Percentiles rank a stretch among this genome's conserved stretches.
These are phyloP conservation scores for Glareola pratincola DNA, from an alignment of 2,113 vertebrate species.

Conservation along the genomic window DNA sequence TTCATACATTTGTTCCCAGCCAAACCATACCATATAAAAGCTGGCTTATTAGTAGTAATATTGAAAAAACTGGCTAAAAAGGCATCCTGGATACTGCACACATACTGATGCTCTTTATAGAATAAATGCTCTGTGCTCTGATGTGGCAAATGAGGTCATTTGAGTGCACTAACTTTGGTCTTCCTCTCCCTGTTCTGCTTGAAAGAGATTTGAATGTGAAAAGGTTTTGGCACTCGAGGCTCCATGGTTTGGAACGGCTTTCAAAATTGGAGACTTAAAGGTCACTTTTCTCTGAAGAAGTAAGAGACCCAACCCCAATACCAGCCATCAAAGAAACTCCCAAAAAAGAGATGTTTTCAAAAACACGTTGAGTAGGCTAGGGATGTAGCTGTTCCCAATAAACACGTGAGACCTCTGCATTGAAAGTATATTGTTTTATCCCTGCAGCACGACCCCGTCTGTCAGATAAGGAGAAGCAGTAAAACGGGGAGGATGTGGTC, in stretches of 20 bases:
- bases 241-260: slow-evolving; percentile 45
- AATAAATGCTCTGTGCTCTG: slow-evolving; percentile 54
- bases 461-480: slow-evolving; percentile 54
- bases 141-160: slow-evolving; percentile 68
- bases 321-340: slow-evolving; percentile 15
- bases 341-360: neutral
- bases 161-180: slow-evolving; percentile 46
- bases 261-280: slow-evolving; percentile 36
- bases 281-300: slow-evolving; percentile 52
- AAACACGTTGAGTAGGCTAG: neutral
- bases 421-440: slow-evolving; percentile 17
- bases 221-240: slow-evolving; percentile 37
- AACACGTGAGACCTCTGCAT: neutral
- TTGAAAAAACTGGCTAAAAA: slow-evolving; percentile 20
- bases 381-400: neutral
- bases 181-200: slow-evolving; percentile 48
- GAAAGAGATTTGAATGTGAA: slow-evolving; percentile 63
- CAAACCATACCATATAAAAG: slow-evolving; percentile 42
- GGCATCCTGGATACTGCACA: slow-evolving; percentile 2
- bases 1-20: neutral
- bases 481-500: slow-evolving; percentile 55
- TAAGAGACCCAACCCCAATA: neutral
- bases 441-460: neutral
- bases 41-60: neutral
- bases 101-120: slow-evolving; percentile 36